Evolutionary conservation across 2,113 vertebrate genomes (phyloP).

Genomic region (Perca fluviatilis): DNA sequence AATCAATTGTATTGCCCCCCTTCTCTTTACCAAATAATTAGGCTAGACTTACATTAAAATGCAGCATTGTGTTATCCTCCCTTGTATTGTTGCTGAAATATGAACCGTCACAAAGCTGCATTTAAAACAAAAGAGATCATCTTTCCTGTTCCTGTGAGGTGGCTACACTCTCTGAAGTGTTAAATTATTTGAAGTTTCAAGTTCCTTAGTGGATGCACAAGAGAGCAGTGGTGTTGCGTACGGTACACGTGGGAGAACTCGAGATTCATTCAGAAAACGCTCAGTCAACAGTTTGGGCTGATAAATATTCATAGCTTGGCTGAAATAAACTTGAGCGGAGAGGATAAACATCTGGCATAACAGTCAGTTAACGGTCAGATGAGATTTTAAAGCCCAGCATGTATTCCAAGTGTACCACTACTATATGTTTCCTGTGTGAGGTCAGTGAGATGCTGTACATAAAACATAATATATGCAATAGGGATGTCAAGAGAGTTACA

Average conservation of each 20-base stretch:
- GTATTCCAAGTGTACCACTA: background rate
- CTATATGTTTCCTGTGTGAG: background rate
- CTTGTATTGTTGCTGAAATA: conserved; percentile 33
- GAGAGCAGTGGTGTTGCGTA: conserved; percentile 30
- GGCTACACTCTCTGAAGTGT: conserved; percentile 56
- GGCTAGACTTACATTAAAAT: conserved; percentile 69
- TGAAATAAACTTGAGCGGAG: conserved; percentile 48
- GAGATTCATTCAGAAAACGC: conserved; percentile 60
- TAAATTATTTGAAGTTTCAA: conserved; percentile 68
- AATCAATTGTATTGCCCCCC: conserved; percentile 73
- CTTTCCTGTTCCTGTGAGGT: conserved; percentile 47
- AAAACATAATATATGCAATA: background rate
- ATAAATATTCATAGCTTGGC: conserved; percentile 62
- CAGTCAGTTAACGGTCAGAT: conserved; percentile 32
- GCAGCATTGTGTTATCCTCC: conserved; percentile 47
- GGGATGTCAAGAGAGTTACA: background rate
- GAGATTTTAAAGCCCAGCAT: background rate
- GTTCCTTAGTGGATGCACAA: conserved; percentile 54
- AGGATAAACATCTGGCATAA: conserved; percentile 51
- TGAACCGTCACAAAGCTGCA: conserved; percentile 13
- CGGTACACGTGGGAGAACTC: conserved; percentile 43
- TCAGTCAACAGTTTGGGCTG: conserved; percentile 65
- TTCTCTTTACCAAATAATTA: conserved; percentile 68
- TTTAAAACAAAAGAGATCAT: conserved; percentile 45
- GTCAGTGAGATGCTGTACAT: conserved; percentile 23